A percentile compares a stretch with the other conserved stretches of the same genome.
phyloP scores from a whole-genome alignment of 2,113 vertebrate species.

The Sebastes fasciatus region DNA sequence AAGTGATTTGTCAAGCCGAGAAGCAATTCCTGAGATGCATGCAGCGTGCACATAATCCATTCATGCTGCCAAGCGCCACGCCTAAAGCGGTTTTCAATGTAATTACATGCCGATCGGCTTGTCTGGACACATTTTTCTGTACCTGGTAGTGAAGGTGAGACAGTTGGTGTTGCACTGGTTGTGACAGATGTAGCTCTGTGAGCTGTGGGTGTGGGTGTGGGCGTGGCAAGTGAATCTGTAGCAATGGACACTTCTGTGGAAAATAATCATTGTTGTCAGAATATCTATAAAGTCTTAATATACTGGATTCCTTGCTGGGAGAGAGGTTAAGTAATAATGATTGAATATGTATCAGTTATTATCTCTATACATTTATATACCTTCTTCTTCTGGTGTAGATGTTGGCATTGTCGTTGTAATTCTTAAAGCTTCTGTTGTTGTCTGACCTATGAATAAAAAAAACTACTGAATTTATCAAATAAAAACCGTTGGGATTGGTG shows the following conservation, averaged over 20 bases:
- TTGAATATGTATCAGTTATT: neutral
- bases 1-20: neutral
- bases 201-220: slow-evolving; percentile 18
- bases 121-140: slow-evolving; percentile 15
- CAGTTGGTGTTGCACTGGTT: slow-evolving; percentile 9
- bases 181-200: slow-evolving; percentile 14
- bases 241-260: slow-evolving; percentile 18
- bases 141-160: slow-evolving; percentile 36
- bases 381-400: slow-evolving; percentile 30
- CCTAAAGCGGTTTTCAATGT: neutral
- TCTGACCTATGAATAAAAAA: slow-evolving; percentile 32
- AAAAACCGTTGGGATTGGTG: neutral
- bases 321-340: too few relatives aligned
- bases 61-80: neutral
- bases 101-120: neutral
- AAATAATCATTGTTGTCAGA: slow-evolving; percentile 15
- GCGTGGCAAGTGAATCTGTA: neutral
- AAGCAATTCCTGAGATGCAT: slow-evolving; percentile 3
- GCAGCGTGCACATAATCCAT: slow-evolving; percentile 8
- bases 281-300: neutral
- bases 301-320: neutral
- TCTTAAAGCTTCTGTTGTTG: slow-evolving; percentile 1
- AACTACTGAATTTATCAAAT: slow-evolving; percentile 17
- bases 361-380: slow-evolving; percentile 33
- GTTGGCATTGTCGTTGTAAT: slow-evolving; percentile 13